Conservation (phyloP, 2,888 invertebrate species). For the Drosophila robusta region DNA sequence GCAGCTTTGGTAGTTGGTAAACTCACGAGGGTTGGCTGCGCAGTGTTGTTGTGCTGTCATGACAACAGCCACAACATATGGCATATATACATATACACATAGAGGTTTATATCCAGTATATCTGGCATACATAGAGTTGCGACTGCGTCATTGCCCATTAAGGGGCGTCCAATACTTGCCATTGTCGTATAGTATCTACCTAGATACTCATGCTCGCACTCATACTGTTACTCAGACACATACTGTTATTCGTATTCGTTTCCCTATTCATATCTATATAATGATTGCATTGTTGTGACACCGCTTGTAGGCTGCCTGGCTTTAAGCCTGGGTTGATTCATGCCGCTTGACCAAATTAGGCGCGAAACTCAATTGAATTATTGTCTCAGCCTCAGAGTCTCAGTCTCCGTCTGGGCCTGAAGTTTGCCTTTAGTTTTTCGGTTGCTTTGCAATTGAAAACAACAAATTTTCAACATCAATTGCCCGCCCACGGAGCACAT, state of each 20-base stretch:
- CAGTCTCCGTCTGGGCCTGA: neutral
- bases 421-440: conserved; percentile 15
- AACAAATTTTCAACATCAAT: conserved; percentile 41
- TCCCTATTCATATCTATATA: conserved; percentile 24
- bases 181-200: conserved; percentile 31
- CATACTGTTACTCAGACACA: neutral
- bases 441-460: conserved; percentile 43
- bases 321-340: conserved; percentile 48
- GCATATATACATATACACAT: conserved; percentile 28
- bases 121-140: conserved; percentile 24
- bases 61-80: conserved; percentile 63
- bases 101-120: conserved; percentile 16
- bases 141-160: conserved; percentile 58
- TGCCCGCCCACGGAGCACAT: conserved; percentile 33
- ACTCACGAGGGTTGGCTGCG: conserved; percentile 51
- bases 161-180: conserved; percentile 30
- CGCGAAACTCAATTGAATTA: conserved; percentile 72
- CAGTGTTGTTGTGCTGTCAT: conserved; percentile 52
- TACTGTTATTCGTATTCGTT: conserved; percentile 4
- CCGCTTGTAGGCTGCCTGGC: conserved; percentile 38
- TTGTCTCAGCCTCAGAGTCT: conserved; percentile 26
- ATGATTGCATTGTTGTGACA: conserved; percentile 48
- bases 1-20: conserved; percentile 29
- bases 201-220: conserved; percentile 21
- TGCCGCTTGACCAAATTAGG: conserved; percentile 66